A percentile compares a stretch with the other conserved stretches of the same genome.
phyloP scores from a whole-genome alignment of 2,797 vertebrate genomes.

The Lemur catta region DNA sequence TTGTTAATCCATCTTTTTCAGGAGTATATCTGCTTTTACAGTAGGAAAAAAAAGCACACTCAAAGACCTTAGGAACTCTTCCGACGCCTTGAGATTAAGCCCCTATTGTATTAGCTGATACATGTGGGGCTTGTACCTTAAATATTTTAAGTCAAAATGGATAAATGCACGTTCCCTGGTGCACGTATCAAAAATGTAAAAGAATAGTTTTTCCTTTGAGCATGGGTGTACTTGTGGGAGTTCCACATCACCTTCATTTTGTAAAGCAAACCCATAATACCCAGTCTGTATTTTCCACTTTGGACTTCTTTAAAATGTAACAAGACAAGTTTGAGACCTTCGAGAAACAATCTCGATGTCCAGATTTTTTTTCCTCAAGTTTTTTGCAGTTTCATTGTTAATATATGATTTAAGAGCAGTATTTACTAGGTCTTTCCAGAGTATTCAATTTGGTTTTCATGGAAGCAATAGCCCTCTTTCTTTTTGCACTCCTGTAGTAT shows the following conservation, averaged over 20 bases:
- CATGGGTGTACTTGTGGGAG: neutral
- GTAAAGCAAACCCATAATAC: neutral
- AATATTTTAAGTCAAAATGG: conserved; percentile 1
- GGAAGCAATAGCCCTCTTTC: neutral
- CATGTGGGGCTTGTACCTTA: neutral
- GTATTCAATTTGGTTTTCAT: neutral
- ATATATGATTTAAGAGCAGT: neutral
- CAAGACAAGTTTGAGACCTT: neutral
- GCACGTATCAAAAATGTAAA: neutral
- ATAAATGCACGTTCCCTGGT: neutral
- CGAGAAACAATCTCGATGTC: neutral
- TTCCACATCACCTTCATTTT: neutral
- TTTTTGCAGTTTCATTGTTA: neutral
- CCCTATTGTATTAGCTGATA: neutral
- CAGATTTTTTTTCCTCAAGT: neutral
- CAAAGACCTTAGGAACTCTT: neutral
- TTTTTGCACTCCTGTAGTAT: neutral
- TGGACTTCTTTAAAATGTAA: neutral
- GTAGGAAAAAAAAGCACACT: neutral
- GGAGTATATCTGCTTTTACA: neutral
- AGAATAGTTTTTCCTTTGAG: neutral
- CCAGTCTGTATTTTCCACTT: neutral
- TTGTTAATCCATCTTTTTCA: neutral
- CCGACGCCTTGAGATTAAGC: neutral
- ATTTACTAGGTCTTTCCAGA: neutral